Evolutionary conservation across 2,888 invertebrate genomes (phyloP), one percentile per base, ranked within the genome.

Genomic region (Aleiodes leptofemur): DNA sequence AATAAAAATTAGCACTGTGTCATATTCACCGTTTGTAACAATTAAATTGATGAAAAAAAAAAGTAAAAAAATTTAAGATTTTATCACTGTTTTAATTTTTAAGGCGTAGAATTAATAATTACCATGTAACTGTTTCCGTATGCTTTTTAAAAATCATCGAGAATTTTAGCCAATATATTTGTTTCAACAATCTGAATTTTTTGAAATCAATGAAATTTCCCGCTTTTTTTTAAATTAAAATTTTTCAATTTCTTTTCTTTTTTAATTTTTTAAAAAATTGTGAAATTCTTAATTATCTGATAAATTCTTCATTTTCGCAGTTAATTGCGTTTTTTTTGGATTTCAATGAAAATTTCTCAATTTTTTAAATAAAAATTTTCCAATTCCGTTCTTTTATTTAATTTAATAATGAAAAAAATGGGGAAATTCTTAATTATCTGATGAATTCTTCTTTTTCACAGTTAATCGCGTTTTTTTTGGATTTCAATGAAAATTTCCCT

Each of bases 91-190:
- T 61, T 43, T 43, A 59, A 29, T 59, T 14, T 64, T 64, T 16
- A 64, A 64, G 16, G 64, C 64, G 8, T 64, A 43, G 48, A 23
- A 64, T 29, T 57, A 55, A 16, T 23, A 59, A 59, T 38, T 64
- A 61, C 11, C 38, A 61, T 61, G 43, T 61, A 38, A 38, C 48
- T 64, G 43, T 64, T 64, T 8, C 38, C 5, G 43, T 43, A 43
- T 38, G 64, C 16, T 64, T 64, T 64, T 64, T 38, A 34, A 64
- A 34, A 64, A 64, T 64, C 43, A 16, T 23, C 34, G 6, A 34
- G 64, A 23, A 43, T 43, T 64, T 34, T 59, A 64, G 43, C 64
- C 64, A 43, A 64, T 64, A 64, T 48, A 64, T 59, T 59, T 59
- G 34, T 59, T 29, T 59, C 64, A 64, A 64, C 64, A 48, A 43